Conservation (phyloP, 2,888 invertebrate species). For the Ceriagrion tenellum region DNA sequence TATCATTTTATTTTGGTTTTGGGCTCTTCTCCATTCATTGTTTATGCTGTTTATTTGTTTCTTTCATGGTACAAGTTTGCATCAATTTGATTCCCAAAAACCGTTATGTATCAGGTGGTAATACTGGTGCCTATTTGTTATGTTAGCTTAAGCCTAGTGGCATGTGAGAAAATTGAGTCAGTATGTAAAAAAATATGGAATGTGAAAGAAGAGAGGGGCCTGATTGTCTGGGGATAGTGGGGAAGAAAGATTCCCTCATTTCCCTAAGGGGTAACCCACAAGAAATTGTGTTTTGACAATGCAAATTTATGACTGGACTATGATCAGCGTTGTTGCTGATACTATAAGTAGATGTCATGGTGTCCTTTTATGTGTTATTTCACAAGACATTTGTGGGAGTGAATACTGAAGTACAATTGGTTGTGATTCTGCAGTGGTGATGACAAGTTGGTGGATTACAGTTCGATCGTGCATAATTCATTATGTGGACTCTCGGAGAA, state of each 20-base stretch:
- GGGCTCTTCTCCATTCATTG: conserved; percentile 61
- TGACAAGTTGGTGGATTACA: conserved; percentile 62
- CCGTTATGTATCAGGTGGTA: conserved; percentile 4
- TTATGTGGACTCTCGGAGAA: conserved; percentile 32
- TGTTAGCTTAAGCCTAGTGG: background rate
- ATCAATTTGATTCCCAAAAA: conserved; percentile 31
- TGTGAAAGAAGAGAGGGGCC: background rate
- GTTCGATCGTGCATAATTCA: conserved; percentile 30
- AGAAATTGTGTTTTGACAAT: conserved; percentile 47
- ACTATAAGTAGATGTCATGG: conserved; percentile 30
- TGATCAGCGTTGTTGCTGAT: conserved; percentile 48
- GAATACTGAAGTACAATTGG: conserved; percentile 47
- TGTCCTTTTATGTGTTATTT: conserved; percentile 59
- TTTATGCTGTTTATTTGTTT: conserved; percentile 53
- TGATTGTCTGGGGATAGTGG: conserved; percentile 1
- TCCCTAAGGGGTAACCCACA: conserved; percentile 34
- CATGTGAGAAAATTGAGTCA: background rate
- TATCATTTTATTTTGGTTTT: conserved; percentile 57
- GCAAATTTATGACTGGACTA: conserved; percentile 13
- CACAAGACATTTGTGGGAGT: conserved; percentile 48
- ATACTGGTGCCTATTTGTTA: conserved; percentile 36
- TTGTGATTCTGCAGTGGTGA: conserved; percentile 59
- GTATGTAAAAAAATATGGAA: background rate
- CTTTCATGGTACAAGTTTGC: conserved; percentile 7
- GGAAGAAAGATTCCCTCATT: conserved; percentile 23